Evolutionary conservation across 1,140 invertebrate species (phyloP).

Genomic region (Listronotus oregonensis): DNA sequence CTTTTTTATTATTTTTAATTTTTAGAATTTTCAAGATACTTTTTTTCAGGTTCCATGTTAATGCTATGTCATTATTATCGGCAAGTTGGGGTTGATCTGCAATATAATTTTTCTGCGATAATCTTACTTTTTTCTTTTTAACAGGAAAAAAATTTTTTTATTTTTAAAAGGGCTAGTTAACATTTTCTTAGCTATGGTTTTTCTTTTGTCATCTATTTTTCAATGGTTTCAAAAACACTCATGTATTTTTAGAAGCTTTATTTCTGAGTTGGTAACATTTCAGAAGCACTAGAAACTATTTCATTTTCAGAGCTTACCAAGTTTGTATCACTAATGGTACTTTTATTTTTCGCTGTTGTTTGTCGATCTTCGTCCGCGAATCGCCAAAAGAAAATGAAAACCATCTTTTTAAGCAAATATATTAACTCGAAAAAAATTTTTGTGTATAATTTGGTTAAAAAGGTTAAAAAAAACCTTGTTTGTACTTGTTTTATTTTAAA

Average conservation of each 20-base stretch:
- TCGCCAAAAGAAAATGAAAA: no score
- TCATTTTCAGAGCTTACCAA: not conserved
- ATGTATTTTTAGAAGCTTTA: not conserved
- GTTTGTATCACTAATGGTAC: not conserved
- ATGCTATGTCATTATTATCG: constrained; percentile 7
- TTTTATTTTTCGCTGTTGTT: constrained; percentile 19
- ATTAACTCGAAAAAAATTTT: no score
- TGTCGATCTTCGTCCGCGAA: constrained; percentile 24
- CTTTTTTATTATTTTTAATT: constrained; percentile 24
- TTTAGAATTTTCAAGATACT: constrained; percentile 4
- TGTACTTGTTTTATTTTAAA: no score
- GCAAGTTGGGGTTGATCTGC: not conserved
- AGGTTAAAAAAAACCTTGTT: no score
- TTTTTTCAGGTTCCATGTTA: constrained; percentile 12
- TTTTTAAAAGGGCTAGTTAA: constrained; percentile 42
- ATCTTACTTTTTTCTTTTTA: constrained; percentile 36
- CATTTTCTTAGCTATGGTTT: constrained; percentile 25
- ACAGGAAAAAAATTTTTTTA: constrained; percentile 47
- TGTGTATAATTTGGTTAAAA: no score
- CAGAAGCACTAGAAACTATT: constrained; percentile 15
- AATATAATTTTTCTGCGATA: constrained; percentile 17
- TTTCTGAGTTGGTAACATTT: constrained; percentile 17
- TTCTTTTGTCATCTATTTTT: constrained; percentile 7
- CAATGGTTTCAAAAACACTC: not conserved
- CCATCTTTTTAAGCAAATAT: no score